Conservation (phyloP, 2,797 vertebrate species). For the Molossus alvarezi region DNA sequence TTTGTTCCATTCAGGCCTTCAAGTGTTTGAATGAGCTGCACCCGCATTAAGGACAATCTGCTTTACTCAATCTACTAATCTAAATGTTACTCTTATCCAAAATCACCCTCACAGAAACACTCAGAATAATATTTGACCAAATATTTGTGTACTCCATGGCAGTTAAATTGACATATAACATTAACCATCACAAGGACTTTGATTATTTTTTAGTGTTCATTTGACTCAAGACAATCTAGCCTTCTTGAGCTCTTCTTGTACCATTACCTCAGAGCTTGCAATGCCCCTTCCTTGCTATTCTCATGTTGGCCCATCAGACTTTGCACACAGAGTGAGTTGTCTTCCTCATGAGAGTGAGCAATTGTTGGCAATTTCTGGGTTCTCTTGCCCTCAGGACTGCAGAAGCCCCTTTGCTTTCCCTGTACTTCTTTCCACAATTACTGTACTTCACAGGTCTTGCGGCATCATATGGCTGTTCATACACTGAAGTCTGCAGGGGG, state of each 20-base stretch:
- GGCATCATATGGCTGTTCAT: neutral
- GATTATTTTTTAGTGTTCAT: neutral
- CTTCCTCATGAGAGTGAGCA: neutral
- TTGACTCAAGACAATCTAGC: neutral
- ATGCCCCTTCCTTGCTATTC: neutral
- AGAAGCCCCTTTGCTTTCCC: neutral
- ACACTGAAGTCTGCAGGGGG: neutral
- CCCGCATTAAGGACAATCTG: neutral
- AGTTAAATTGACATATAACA: neutral
- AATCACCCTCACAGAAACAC: neutral
- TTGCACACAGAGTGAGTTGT: neutral
- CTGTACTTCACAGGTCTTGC: neutral
- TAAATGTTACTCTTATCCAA: neutral
- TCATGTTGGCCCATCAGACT: neutral
- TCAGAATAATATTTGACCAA: neutral
- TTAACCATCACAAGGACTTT: neutral
- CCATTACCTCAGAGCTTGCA: neutral
- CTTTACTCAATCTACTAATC: neutral
- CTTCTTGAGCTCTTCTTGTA: neutral
- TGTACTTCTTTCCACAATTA: neutral
- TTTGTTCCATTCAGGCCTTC: neutral
- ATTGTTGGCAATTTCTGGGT: neutral
- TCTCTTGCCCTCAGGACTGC: neutral
- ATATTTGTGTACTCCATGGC: neutral
- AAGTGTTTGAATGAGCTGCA: neutral